Conservation (phyloP, 2,113 vertebrate species). For the Ptychochromis oligacanthus region DNA sequence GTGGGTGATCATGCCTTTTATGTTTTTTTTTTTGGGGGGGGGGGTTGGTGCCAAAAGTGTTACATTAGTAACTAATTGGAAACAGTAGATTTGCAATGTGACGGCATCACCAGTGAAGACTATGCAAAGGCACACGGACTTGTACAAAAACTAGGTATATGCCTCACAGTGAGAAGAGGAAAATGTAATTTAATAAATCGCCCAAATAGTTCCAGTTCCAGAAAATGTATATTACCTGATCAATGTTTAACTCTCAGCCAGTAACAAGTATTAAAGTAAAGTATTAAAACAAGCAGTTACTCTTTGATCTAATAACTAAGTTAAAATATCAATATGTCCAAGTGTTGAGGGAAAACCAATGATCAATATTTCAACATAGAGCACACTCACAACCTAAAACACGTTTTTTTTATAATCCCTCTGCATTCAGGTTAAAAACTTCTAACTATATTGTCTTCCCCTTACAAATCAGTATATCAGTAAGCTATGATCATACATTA, state of each 20-base stretch:
- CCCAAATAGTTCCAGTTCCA: not conserved
- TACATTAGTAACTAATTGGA: not conserved
- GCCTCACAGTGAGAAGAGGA: not conserved
- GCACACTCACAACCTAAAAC: not conserved
- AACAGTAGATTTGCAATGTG: not conserved
- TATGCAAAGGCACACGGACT: not conserved
- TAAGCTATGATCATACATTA: slow-evolving; percentile 19
- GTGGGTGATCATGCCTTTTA: not conserved
- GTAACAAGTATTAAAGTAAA: not conserved
- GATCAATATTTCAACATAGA: slow-evolving; percentile 12
- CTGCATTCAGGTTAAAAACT: not conserved
- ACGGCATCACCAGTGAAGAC: not conserved
- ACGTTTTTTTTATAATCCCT: not conserved
- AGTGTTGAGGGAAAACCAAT: not conserved
- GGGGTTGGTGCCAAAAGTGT: not conserved
- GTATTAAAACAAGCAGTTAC: slow-evolving; percentile 9
- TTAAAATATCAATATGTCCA: slow-evolving; percentile 27
- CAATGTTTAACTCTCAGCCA: slow-evolving; percentile 11
- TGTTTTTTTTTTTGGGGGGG: not conserved
- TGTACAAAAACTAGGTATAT: not conserved
- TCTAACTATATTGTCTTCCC: not conserved
- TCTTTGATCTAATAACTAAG: not conserved
- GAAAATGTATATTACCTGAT: not conserved
- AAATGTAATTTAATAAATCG: not conserved
- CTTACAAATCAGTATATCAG: slow-evolving; percentile 24